These are phyloP conservation scores for Rhincodon typus DNA, from an alignment of 2,797 vertebrate genomes.

Conservation along the genomic window DNA sequence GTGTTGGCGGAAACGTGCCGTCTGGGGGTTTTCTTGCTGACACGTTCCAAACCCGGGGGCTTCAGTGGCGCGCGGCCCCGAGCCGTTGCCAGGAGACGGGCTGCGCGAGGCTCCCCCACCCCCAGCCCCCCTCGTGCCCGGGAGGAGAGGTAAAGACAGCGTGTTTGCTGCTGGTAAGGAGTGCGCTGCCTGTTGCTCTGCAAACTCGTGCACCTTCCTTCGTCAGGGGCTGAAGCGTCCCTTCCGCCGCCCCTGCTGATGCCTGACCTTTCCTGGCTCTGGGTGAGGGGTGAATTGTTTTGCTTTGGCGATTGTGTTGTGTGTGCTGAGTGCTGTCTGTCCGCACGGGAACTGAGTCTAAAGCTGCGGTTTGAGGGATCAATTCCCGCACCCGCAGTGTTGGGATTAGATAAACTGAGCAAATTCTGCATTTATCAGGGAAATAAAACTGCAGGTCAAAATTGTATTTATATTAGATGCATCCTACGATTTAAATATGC, in stretches of 20 bases:
- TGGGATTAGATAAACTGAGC: not conserved
- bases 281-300: not conserved
- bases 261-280: not conserved
- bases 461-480: not conserved
- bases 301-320: not conserved
- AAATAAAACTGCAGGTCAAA: not conserved
- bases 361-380: not conserved
- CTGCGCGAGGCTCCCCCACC: no score
- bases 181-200: conserved; percentile 19
- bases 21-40: not conserved
- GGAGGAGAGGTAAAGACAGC: no score
- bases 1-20: not conserved
- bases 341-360: not conserved
- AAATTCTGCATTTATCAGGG: not conserved
- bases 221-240: not conserved
- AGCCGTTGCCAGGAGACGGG: not conserved
- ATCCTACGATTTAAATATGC: not conserved
- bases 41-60: not conserved
- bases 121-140: no score
- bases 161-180: not conserved
- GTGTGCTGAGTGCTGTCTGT: not conserved
- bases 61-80: no score
- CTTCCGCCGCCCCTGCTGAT: not conserved
- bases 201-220: not conserved
- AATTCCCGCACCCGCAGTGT: not conserved